These are phyloP conservation scores for Anser brachyrhynchus DNA, from an alignment of 2,113 vertebrate species.

Conservation along the genomic window DNA sequence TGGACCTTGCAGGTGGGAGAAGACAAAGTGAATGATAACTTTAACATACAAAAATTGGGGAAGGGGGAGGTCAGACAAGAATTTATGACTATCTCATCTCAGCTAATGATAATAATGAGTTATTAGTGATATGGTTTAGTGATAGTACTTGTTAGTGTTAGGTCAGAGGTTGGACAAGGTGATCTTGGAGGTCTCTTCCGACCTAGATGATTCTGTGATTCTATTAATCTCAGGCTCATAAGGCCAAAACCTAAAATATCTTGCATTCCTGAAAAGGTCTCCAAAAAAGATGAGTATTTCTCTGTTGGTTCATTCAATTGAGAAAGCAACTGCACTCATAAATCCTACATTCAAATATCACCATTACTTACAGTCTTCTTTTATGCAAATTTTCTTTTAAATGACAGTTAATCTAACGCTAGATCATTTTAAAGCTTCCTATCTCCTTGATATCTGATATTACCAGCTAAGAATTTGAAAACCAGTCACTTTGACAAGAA, in stretches of 20 bases:
- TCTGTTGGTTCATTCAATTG: background rate
- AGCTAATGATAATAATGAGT: background rate
- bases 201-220: no score
- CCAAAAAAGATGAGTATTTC: background rate
- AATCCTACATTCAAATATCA: background rate
- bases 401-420: background rate
- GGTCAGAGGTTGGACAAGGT: no score
- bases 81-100: background rate
- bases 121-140: no score
- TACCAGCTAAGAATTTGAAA: background rate
- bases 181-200: no score
- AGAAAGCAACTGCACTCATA: background rate
- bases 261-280: background rate
- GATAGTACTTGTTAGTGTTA: no score
- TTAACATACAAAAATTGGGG: background rate
- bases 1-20: background rate
- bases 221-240: background rate
- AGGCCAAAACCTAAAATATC: background rate
- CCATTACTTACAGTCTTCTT: background rate
- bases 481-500: background rate
- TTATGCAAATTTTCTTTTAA: background rate
- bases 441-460: background rate
- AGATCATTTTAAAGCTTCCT: background rate
- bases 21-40: background rate
- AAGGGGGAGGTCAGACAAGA: background rate